Evolutionary conservation across 2,113 vertebrate genomes (phyloP).

Genomic region (Leptobrachium ailaonicum): DNA sequence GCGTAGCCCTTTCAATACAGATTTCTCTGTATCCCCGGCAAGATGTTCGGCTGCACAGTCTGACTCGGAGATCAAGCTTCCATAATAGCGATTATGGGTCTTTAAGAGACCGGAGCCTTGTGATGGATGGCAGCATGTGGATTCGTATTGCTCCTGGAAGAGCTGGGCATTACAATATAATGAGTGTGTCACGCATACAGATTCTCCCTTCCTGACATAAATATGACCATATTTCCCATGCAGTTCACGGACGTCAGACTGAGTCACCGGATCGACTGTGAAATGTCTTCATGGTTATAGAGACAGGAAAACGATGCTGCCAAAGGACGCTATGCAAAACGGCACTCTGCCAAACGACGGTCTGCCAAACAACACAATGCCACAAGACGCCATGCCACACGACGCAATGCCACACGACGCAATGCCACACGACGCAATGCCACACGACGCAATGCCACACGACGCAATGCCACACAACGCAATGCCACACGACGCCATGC

Average conservation of each 20-base stretch:
- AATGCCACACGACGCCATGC: no score
- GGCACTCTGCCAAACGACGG: no score
- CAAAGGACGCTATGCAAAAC: no score
- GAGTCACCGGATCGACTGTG: not conserved
- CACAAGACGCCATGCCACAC: no score
- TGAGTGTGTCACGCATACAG: slow-evolving; percentile 16
- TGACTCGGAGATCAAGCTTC: not conserved
- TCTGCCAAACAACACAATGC: no score
- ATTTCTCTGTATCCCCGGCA: no score
- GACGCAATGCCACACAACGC: no score
- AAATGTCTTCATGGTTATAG: not conserved
- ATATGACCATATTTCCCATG: not conserved
- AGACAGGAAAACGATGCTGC: not conserved
- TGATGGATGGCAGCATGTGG: not conserved
- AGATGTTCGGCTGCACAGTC: no score
- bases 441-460: no score
- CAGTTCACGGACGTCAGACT: not conserved
- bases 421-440: no score
- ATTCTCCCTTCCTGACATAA: not conserved
- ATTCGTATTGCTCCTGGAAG: slow-evolving; percentile 1
- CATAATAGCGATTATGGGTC: slow-evolving; percentile 13
- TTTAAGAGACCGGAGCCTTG: not conserved
- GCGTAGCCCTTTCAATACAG: no score
- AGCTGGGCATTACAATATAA: slow-evolving; percentile 23
- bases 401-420: no score